Percentiles rank a stretch among this genome's conserved stretches.
Evolutionary conservation across 2,888 invertebrate species (phyloP).

Genomic region (Biston stratarius): DNA sequence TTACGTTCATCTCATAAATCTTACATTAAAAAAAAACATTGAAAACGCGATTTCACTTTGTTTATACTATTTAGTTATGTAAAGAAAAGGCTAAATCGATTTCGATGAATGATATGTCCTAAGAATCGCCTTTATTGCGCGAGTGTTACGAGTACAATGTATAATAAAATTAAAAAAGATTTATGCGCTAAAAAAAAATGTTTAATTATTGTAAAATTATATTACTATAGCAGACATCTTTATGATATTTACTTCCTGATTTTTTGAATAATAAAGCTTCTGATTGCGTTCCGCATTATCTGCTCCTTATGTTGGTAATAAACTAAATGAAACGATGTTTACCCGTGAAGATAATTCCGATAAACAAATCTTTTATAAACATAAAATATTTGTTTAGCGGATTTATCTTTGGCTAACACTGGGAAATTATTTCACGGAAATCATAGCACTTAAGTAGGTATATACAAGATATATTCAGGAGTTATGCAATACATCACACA

Average conservation of each 20-base stretch:
- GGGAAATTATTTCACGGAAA: not conserved
- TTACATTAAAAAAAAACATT: too few species aligned
- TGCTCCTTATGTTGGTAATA: not conserved
- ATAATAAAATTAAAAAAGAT: too few species aligned
- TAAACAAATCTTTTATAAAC: not conserved
- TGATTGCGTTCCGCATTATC: not conserved
- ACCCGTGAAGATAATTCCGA: not conserved
- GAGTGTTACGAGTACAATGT: too few species aligned
- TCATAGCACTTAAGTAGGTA: not conserved
- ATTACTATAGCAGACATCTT: not conserved
- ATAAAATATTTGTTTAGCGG: too few species aligned
- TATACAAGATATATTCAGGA: not conserved
- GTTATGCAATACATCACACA: not conserved
- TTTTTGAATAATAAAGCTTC: conserved; percentile 7
- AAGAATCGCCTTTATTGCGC: too few species aligned
- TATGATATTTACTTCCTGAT: conserved; percentile 1
- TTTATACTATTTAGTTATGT: too few species aligned
- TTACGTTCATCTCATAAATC: too few species aligned
- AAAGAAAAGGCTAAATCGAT: too few species aligned
- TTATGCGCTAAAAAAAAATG: too few species aligned
- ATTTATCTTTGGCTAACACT: not conserved
- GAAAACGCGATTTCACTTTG: too few species aligned
- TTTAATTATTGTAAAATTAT: too few species aligned
- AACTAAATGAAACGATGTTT: conserved; percentile 1
- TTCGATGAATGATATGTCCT: too few species aligned